Evolutionary conservation across 2,113 vertebrate species (phyloP), one percentile per base, ranked within the genome.

Genomic region (Athene cunicularia): DNA sequence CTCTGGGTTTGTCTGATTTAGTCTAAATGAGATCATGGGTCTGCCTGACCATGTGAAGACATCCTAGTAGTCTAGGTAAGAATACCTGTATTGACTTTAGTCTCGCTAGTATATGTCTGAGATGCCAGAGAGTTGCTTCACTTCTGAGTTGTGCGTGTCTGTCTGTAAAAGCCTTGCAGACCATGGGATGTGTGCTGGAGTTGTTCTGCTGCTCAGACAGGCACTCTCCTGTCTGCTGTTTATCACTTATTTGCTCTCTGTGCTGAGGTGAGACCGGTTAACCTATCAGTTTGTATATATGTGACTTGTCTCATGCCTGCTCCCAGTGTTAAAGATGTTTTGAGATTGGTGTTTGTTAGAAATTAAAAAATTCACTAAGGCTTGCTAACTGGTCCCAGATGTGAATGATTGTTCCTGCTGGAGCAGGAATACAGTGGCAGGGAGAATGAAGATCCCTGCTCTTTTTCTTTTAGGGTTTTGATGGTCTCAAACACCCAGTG

Each of bases 141-240:
- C 50, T n/a, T 64, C 64, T 0, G 3, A 39, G 60, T n/a, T 80
- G 55, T 12, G 5, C 0, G 0, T 56, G 41, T 45, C 49, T 47
- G 19, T 53, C 49, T 56, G n/a, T 33, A 70, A 62, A 67, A 87
- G 56, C 83, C 84, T 81, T 43, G 22, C 27, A 21, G 62, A 43
- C 32, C 9, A 1, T 35, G 49, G 56, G 41, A 11, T 17, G 21
- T 21, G 22, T 75, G 47, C 22, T 1, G 2, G 32, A 8, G 35
- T 45, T 24, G 37, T 72, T 72, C 18, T 50, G 37, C 55, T 75
- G 41, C 64, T 90, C 3, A 1, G 47, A 39, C 20, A 39, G 33
- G 23, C 33, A 55, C 11, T n/a, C n/a, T n/a, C n/a, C 32, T 50
- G 8, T 30, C 63, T 70, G 30, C 1, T 2, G 9, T 9, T n/a